Base-by-base conservation (phyloP, 2,888 invertebrate genomes). In the Diogma glabrata region DNA sequence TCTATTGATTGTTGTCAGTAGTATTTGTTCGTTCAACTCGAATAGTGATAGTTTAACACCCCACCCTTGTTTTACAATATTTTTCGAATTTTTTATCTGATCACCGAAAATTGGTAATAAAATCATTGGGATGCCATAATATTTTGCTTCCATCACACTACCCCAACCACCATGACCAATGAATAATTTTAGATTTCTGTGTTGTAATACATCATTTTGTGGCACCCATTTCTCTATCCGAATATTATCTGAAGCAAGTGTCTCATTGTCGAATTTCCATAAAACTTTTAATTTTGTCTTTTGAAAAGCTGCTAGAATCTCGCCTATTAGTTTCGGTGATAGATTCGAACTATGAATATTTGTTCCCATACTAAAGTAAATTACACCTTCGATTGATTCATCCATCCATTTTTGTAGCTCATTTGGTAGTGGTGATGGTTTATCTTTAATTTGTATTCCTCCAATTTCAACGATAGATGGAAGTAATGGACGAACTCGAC, bases 261-360 rank as follows among this genome's bases (percentile, higher is more conserved):
- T 69, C 56, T 75, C 75, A 62, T 70, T 75, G 84, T 55, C 55
- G 33, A 49, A 55, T 58, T 75, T 75, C 75, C 75, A 74, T 3
- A 76, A 54, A 12, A 76, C 70, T 45, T 67, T 66, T 54, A 74
- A 70, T 51, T 72, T 71, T 0, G 74, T 57, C 51, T 65, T 59
- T 4, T 67, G 60, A 53, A 76, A 75, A 2, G 71, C 72, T 7
- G 67, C 64, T 10, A 26, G 19, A 16, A 26, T 26, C 8, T 4
- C 30, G 8, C 28, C 12, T 3, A 47, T 24, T 26, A 28, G 24
- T 3, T 61, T 59, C 2, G 45, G 3, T 0, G 64, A 64, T 19
- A 70, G 50, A 36, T 55, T 49, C 46, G 59, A 61, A 46, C 66
- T 64, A 49, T 60, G 63, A 6, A 70, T 20, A 50, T 66, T 67